Conservation (phyloP, 2,113 vertebrate species). For the Leptosomus discolor region DNA sequence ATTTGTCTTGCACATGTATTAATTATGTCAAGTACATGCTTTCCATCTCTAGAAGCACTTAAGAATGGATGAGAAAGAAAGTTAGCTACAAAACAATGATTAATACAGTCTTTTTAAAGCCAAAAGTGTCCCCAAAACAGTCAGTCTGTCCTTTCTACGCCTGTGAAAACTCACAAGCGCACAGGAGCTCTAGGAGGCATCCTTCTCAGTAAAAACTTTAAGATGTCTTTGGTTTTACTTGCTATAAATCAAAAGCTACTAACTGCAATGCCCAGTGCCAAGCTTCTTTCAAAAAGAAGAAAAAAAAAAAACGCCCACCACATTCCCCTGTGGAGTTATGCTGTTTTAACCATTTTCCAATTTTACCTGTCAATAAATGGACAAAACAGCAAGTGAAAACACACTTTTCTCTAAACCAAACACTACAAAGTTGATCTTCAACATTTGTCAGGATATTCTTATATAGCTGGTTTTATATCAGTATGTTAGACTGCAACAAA, state of each 20-base stretch:
- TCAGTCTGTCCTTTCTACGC: neutral
- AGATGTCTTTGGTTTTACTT: neutral
- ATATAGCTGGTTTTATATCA: neutral
- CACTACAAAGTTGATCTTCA: neutral
- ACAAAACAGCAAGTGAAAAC: neutral
- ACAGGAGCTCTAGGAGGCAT: neutral
- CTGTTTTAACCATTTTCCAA: neutral
- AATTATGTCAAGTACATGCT: neutral
- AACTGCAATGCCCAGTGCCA: neutral
- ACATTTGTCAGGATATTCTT: neutral
- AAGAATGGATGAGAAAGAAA: neutral
- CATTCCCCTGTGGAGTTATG: neutral
- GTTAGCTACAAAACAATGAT: neutral
- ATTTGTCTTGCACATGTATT: neutral
- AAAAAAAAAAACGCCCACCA: neutral
- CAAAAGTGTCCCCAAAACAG: neutral
- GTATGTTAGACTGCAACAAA: neutral
- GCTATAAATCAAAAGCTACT: neutral
- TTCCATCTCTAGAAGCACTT: neutral
- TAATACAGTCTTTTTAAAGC: neutral
- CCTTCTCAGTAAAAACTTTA: neutral
- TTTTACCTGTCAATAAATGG: neutral
- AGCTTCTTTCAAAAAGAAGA: neutral
- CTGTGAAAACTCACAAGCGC: neutral
- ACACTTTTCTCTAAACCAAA: neutral